These are phyloP conservation scores for Crocodylus rhombifer DNA, from an alignment of 2,797 vertebrate genomes.

Conservation along the genomic window DNA sequence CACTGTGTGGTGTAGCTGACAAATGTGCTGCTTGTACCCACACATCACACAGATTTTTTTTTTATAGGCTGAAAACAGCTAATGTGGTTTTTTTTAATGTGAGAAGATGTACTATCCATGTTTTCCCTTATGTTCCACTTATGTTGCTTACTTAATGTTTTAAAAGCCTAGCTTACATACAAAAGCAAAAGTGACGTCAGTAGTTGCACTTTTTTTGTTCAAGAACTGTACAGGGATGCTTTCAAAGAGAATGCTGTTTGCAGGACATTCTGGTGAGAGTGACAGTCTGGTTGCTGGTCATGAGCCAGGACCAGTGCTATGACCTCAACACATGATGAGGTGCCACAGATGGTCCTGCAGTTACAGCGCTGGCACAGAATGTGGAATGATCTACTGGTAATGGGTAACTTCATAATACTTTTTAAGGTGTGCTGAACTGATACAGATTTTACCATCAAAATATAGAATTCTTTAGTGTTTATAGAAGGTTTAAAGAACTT, in stretches of 20 bases:
- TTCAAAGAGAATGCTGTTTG: neutral
- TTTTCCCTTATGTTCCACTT: neutral
- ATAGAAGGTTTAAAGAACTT: constrained; percentile 5
- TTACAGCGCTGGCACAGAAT: neutral
- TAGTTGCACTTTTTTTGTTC: neutral
- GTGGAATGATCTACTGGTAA: neutral
- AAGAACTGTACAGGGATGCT: neutral
- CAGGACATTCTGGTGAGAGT: neutral
- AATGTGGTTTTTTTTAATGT: neutral
- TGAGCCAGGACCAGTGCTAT: neutral
- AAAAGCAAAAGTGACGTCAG: neutral
- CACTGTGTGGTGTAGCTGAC: neutral
- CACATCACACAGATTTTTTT: neutral
- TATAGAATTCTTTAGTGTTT: neutral
- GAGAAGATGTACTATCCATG: neutral
- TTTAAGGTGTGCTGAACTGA: neutral
- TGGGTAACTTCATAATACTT: neutral
- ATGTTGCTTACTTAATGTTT: neutral
- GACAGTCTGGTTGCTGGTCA: neutral
- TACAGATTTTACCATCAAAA: neutral
- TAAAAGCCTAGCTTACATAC: neutral
- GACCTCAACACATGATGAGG: neutral
- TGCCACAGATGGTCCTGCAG: neutral
- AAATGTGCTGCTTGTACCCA: neutral
- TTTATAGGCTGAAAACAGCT: neutral